Conservation (phyloP, 30 jellyfish, hydroid and myxozoan genomes). For the Chironex yamaguchii region DNA sequence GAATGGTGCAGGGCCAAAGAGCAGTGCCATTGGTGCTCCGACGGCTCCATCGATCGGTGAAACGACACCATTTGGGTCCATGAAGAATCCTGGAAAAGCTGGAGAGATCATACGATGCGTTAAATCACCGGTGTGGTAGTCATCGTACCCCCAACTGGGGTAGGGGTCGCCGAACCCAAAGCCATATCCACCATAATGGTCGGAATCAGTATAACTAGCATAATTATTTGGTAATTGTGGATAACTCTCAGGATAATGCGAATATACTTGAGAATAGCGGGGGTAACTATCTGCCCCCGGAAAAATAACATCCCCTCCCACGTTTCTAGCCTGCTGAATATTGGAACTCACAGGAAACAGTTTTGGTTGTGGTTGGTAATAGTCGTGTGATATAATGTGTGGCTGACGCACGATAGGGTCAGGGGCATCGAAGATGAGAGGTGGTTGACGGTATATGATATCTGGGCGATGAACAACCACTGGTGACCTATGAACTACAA, state of each 20-base stretch:
- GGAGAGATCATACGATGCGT: background rate
- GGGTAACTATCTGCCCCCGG: background rate
- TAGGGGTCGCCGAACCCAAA: background rate
- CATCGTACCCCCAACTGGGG: background rate
- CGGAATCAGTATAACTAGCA: background rate
- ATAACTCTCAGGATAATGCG: background rate
- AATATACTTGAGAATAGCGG: background rate
- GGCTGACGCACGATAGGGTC: conserved; percentile 89
- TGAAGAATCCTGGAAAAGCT: background rate
- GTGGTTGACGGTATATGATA: conserved; percentile 88
- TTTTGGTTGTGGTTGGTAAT: conserved; percentile 77
- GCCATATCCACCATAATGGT: conserved; percentile 7
- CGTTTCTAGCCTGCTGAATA: background rate
- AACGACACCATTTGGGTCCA: background rate
- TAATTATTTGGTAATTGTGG: background rate
- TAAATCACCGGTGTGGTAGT: background rate
- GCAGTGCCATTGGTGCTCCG: conserved; percentile 2
- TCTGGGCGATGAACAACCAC: conserved; percentile 91
- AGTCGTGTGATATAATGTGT: conserved; percentile 79
- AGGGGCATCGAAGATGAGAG: conserved; percentile 90
- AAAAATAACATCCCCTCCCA: background rate
- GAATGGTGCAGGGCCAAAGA: conserved; percentile 29
- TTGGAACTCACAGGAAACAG: conserved; percentile 81
- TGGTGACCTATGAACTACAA: conserved; percentile 89
- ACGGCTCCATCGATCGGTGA: background rate